Conservation (phyloP, 2,888 invertebrate species). For the Tinea semifulvella region DNA sequence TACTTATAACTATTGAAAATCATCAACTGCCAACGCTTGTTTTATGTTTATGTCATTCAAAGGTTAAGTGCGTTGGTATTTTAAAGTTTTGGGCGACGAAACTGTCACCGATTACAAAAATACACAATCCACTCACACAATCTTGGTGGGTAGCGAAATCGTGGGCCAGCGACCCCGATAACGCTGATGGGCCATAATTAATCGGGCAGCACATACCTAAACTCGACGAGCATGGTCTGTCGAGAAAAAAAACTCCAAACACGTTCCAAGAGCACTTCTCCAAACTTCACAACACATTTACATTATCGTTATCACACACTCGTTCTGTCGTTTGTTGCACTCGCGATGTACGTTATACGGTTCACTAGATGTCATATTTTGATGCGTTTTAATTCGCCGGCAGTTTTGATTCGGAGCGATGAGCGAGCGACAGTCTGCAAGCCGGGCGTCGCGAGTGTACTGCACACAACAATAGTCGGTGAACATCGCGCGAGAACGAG, state of each 20-base stretch:
- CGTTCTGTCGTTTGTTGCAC: slow-evolving; percentile 52
- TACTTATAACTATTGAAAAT: background rate
- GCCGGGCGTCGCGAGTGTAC: slow-evolving; percentile 50
- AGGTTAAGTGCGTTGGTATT: slow-evolving; percentile 16
- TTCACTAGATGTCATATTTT: slow-evolving; percentile 57
- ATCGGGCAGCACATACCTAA: slow-evolving; percentile 60
- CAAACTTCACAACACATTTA: slow-evolving; percentile 42
- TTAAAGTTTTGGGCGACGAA: slow-evolving; percentile 28
- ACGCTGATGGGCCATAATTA: slow-evolving; percentile 58
- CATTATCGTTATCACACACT: slow-evolving; percentile 57
- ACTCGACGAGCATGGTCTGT: slow-evolving; percentile 53
- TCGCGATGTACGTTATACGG: slow-evolving; percentile 54
- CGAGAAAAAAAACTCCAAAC: slow-evolving; percentile 39
- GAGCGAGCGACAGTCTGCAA: slow-evolving; percentile 32
- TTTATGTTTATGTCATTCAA: slow-evolving; percentile 8
- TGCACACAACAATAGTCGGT: slow-evolving; percentile 50
- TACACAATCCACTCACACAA: slow-evolving; percentile 31
- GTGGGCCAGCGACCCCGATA: slow-evolving; percentile 49
- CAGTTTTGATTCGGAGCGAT: slow-evolving; percentile 41
- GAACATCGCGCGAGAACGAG: slow-evolving; percentile 49
- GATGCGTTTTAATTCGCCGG: slow-evolving; percentile 46
- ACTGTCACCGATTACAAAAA: slow-evolving; percentile 43
- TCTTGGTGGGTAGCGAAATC: slow-evolving; percentile 42
- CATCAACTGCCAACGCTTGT: no score
- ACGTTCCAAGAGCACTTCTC: slow-evolving; percentile 34